phyloP scores from a whole-genome alignment of 2,797 vertebrate genomes.

The Helarctos malayanus region DNA sequence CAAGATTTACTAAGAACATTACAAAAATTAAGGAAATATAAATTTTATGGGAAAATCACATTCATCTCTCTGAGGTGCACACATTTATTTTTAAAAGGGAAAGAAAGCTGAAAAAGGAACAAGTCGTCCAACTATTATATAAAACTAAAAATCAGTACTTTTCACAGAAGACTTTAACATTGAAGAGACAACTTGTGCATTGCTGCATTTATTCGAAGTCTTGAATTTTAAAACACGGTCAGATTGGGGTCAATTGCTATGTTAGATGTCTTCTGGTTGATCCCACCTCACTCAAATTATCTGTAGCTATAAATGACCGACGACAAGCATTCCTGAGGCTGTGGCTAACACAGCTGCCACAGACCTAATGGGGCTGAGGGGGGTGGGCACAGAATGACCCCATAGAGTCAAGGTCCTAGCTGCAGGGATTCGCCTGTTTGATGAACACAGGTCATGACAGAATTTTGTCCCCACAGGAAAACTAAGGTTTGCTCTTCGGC shows the following conservation, averaged over 20 bases:
- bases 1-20: not conserved
- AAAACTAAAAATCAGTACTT: not conserved
- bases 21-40: constrained; percentile 9
- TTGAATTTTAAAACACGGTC: not conserved
- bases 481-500: not conserved
- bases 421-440: not conserved
- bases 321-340: not conserved
- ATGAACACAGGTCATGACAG: not conserved
- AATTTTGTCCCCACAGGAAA: not conserved
- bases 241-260: not conserved
- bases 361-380: not conserved
- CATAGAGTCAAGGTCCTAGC: not conserved
- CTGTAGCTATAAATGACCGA: constrained; percentile 16
- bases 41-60: not conserved
- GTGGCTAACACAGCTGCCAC: constrained; percentile 20
- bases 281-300: not conserved
- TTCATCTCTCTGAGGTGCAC: not conserved
- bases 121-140: not conserved
- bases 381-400: not conserved
- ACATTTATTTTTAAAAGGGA: constrained; percentile 8
- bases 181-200: not conserved
- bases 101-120: not conserved
- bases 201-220: not conserved
- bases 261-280: not conserved
- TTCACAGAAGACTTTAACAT: not conserved